phyloP scores from a whole-genome alignment of 2,888 invertebrate genomes.

The Hypomecis atomaria region DNA sequence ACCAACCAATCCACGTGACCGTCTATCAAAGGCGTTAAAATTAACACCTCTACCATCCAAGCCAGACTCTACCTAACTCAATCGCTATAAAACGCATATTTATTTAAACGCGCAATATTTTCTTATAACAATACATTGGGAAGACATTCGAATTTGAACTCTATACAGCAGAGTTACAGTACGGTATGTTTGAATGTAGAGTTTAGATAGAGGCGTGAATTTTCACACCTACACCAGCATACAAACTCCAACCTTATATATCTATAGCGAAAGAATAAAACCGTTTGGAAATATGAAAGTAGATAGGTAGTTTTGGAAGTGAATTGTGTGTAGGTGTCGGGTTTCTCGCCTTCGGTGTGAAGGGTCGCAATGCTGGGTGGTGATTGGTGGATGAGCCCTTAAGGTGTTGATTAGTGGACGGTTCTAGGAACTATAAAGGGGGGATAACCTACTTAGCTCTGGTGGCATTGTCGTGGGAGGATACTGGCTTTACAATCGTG shows the following conservation, averaged over 20 bases:
- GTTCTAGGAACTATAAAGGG: slow-evolving; percentile 23
- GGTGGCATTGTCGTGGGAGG: no score
- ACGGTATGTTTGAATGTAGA: slow-evolving; percentile 42
- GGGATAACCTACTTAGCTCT: slow-evolving; percentile 31
- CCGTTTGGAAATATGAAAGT: slow-evolving; percentile 29
- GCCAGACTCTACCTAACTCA: slow-evolving; percentile 38
- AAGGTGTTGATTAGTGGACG: slow-evolving; percentile 66
- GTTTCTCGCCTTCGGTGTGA: slow-evolving; percentile 82
- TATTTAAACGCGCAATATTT: slow-evolving; percentile 26
- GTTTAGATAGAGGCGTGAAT: slow-evolving; percentile 75
- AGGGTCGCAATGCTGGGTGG: slow-evolving; percentile 66
- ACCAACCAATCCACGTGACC: slow-evolving; percentile 68
- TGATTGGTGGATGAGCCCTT: slow-evolving; percentile 65
- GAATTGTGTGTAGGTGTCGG: slow-evolving; percentile 67
- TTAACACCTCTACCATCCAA: slow-evolving; percentile 65
- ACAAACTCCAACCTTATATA: slow-evolving; percentile 44
- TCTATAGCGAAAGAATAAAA: slow-evolving; percentile 5
- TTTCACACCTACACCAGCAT: slow-evolving; percentile 72
- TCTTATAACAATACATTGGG: slow-evolving; percentile 49
- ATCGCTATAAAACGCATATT: slow-evolving; percentile 12
- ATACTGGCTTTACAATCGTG: no score
- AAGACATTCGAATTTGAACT: slow-evolving; percentile 47
- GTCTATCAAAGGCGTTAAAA: slow-evolving; percentile 73
- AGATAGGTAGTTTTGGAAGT: slow-evolving; percentile 54
- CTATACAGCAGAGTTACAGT: slow-evolving; percentile 46